phyloP scores from a whole-genome alignment of 2,888 invertebrate species.

The Halocaridina rubra region DNA sequence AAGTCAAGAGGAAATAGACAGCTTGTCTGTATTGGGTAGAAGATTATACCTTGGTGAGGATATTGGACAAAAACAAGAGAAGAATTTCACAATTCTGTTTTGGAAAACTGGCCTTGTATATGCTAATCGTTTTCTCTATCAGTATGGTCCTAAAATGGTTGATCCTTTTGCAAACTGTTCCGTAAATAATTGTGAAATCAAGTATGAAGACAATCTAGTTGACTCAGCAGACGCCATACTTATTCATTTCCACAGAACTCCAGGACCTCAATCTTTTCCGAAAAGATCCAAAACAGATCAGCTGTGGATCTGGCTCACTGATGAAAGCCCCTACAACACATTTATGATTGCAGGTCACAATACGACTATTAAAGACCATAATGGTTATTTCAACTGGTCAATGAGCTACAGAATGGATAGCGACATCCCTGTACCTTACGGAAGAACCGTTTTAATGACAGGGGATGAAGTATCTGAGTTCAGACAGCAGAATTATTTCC shows the following conservation, averaged over 20 bases:
- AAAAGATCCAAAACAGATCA: slow-evolving; percentile 70
- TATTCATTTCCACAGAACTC: slow-evolving; percentile 74
- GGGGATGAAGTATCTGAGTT: neutral
- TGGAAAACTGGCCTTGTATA: slow-evolving; percentile 75
- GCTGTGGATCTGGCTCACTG: slow-evolving; percentile 79
- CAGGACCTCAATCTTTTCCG: slow-evolving; percentile 72
- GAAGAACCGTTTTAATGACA: slow-evolving; percentile 65
- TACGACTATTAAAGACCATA: slow-evolving; percentile 70
- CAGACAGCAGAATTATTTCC: slow-evolving; percentile 28
- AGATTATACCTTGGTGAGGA: slow-evolving; percentile 47
- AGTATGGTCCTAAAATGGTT: slow-evolving; percentile 69
- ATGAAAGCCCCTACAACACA: slow-evolving; percentile 76
- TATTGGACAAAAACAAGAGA: slow-evolving; percentile 52
- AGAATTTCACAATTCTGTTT: slow-evolving; percentile 72
- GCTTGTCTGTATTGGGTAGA: slow-evolving; percentile 45
- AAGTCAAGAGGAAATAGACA: slow-evolving; percentile 9
- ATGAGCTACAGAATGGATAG: slow-evolving; percentile 71
- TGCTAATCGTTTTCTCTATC: slow-evolving; percentile 73
- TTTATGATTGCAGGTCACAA: slow-evolving; percentile 70
- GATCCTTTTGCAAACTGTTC: slow-evolving; percentile 74
- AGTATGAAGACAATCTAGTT: slow-evolving; percentile 72
- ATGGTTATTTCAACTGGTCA: slow-evolving; percentile 74
- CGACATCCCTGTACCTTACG: slow-evolving; percentile 70
- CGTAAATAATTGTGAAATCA: slow-evolving; percentile 75
- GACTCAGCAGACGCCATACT: slow-evolving; percentile 76